Evolutionary conservation across 2,888 invertebrate species (phyloP), one percentile per base, ranked within the genome.

Genomic region (Minunthozetes semirufus): DNA sequence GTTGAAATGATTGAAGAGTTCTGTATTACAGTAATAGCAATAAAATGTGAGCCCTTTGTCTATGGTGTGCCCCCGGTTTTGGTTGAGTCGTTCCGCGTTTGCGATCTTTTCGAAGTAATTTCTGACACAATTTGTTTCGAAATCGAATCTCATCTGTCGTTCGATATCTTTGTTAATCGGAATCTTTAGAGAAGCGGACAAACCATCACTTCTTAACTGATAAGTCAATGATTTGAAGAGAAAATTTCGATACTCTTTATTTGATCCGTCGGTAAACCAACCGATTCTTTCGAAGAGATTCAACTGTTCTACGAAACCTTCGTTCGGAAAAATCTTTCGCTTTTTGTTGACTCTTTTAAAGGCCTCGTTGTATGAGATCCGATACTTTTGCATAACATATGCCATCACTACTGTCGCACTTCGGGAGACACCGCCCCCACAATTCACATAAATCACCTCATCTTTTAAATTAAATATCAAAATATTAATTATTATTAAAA

Each of bases 361-460:
- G 0, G 93, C 92, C 17, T 87, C 85, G 6, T 86, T 83, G 82
- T 87, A 93, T 29, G 80, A 79, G 83, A 88, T 85, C 8, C 77
- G 76, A 25, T 82, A 77, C 0, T 75, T 79, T 56, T 80, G 80
- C 85, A 95, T 94, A 73, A 95, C 84, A 83, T 90, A 95, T 9
- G 88, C 91, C 73, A 94, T 90, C 0, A 89, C 88, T 27, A 94
- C 85, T 76, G 89, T 87, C 0, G 93, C 87, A 2, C 94, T 90
- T 13, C 95, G 86, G 0, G 94, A 95, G 0, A 94, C 89, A 0
- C 95, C 95, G 9, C 50, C 73, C 1, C 73, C 53, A 53, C 76
- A 76, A 25, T 76, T 73, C 13, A 73, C 73, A 9, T 63, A 46
- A 13, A 76, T 70, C 13, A 29, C 25, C 1, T 59, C 42, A 9